Evolutionary conservation across 1,140 invertebrate species (phyloP).

Genomic region (Paracyclopina nana): DNA sequence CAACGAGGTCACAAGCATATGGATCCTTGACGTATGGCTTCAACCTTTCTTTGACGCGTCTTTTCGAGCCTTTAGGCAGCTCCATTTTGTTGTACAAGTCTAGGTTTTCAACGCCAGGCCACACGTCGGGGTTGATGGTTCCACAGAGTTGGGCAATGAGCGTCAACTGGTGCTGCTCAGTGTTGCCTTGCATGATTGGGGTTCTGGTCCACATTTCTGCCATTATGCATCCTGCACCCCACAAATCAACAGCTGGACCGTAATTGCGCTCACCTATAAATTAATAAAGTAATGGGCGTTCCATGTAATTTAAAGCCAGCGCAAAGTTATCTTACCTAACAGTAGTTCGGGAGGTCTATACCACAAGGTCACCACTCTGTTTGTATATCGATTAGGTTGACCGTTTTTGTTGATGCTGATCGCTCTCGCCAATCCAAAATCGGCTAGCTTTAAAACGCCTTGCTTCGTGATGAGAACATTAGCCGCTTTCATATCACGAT

Average conservation of each 20-base stretch:
- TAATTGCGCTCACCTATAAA: constrained; percentile 93
- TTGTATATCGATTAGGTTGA: constrained; percentile 76
- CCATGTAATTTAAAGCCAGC: too few relatives aligned
- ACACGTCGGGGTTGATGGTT: constrained; percentile 75
- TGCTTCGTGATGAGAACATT: constrained; percentile 95
- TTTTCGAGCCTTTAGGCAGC: constrained; percentile 65
- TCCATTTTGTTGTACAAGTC: constrained; percentile 82
- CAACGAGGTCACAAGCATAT: constrained; percentile 76
- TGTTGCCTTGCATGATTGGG: constrained; percentile 64
- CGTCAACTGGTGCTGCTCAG: constrained; percentile 85
- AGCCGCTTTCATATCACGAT: constrained; percentile 72
- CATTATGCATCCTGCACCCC: constrained; percentile 98
- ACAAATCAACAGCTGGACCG: constrained; percentile 88
- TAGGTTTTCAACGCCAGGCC: constrained; percentile 82
- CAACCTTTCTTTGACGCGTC: constrained; percentile 58
- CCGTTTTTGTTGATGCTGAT: constrained; percentile 74
- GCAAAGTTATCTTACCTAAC: constrained; percentile 56
- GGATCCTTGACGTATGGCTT: constrained; percentile 81
- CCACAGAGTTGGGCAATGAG: constrained; percentile 92
- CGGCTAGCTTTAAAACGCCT: constrained; percentile 79
- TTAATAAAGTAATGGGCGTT: too few relatives aligned
- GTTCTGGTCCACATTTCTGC: constrained; percentile 94
- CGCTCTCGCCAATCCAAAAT: constrained; percentile 75
- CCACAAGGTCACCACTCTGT: constrained; percentile 93
- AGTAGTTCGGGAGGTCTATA: constrained; percentile 78